phyloP scores from a whole-genome alignment of 2,888 invertebrate genomes.

The Tupiocoris notatus region DNA sequence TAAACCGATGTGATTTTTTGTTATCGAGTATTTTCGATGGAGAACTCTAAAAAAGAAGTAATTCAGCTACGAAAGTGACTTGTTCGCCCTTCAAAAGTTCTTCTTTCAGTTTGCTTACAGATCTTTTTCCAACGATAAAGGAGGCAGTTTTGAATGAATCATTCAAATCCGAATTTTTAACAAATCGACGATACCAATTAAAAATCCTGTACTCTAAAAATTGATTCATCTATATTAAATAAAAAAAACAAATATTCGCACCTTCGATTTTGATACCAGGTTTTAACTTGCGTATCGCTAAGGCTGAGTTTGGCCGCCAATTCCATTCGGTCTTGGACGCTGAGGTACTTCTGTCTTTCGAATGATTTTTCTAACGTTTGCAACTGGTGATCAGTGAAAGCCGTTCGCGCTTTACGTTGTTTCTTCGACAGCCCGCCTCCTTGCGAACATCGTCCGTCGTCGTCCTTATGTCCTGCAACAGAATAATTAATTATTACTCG shows the following conservation, averaged over 20 bases:
- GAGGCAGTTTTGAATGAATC: too few species aligned
- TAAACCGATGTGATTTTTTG: too few species aligned
- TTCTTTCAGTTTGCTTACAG: too few species aligned
- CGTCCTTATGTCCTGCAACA: slow-evolving; percentile 76
- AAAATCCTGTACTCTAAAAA: too few species aligned
- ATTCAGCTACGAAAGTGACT: too few species aligned
- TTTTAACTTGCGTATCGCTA: slow-evolving; percentile 99
- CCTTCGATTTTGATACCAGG: slow-evolving; percentile 93
- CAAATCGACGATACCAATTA: too few species aligned
- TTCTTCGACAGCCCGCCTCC: slow-evolving; percentile 78
- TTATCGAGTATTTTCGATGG: too few species aligned
- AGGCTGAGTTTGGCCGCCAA: slow-evolving; percentile 92
- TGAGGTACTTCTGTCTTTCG: slow-evolving; percentile 94
- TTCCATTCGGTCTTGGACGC: slow-evolving; percentile 97
- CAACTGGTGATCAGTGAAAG: slow-evolving; percentile 97
- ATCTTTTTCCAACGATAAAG: too few species aligned
- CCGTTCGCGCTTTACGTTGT: slow-evolving; percentile 93
- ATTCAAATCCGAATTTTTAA: too few species aligned
- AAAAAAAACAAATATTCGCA: slow-evolving; percentile 53
- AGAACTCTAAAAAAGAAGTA: too few species aligned
- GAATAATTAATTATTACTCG: too few species aligned
- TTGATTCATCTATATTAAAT: not conserved
- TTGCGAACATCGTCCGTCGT: slow-evolving; percentile 60
- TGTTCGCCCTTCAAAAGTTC: too few species aligned
- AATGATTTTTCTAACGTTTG: slow-evolving; percentile 96